Percentiles rank a stretch among this genome's conserved stretches.
Conservation (phyloP, 2,797 vertebrate genomes). For the Anniella stebbinsi region DNA sequence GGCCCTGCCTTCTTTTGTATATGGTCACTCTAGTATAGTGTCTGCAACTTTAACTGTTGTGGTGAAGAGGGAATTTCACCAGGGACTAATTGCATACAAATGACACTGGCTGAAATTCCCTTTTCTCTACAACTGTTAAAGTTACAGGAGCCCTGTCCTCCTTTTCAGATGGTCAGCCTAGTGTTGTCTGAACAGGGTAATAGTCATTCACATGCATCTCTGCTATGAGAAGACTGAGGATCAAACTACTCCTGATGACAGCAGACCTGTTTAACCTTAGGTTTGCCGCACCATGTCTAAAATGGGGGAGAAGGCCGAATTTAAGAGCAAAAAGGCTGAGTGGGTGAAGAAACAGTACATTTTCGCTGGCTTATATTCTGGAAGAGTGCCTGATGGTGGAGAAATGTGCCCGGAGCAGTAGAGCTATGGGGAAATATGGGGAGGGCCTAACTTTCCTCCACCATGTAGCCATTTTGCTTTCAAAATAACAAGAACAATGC, state of each 20-base stretch:
- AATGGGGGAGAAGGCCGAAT: neutral
- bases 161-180: no score
- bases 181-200: no score
- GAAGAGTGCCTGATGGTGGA: neutral
- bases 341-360: neutral
- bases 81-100: no score
- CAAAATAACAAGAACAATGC: neutral
- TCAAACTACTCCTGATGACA: neutral
- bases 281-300: neutral
- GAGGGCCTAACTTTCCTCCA: neutral
- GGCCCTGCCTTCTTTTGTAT: no score
- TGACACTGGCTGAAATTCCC: no score
- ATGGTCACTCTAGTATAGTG: no score
- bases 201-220: neutral
- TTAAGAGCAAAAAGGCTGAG: neutral
- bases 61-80: no score
- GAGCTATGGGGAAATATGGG: neutral
- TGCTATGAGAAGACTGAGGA: neutral
- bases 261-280: neutral
- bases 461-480: neutral
- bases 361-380: no score
- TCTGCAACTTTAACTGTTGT: no score
- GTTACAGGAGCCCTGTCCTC: no score
- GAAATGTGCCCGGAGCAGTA: no score
- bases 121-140: no score